These are phyloP conservation scores for Pandemis heparana DNA, from an alignment of 2,888 invertebrate species.

Conservation along the genomic window DNA sequence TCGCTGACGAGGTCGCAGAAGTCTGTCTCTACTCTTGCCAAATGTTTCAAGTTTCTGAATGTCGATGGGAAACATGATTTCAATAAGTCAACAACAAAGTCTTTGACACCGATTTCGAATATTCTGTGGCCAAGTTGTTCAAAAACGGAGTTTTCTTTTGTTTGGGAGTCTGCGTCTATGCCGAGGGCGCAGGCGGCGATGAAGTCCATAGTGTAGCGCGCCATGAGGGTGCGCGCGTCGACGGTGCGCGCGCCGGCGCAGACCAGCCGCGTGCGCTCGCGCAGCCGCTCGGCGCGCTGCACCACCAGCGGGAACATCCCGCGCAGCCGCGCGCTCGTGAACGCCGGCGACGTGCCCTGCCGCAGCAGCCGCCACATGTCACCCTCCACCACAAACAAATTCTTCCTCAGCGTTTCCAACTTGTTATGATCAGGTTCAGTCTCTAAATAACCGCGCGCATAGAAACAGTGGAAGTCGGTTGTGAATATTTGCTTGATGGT, in stretches of 20 bases:
- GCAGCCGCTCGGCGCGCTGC: conserved; percentile 11
- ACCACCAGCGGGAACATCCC: conserved; percentile 47
- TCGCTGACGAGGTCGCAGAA: conserved; percentile 38
- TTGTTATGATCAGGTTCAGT: conserved; percentile 34
- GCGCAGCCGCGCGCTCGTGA: conserved; percentile 44
- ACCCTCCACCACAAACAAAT: conserved; percentile 43
- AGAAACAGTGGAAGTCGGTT: conserved; percentile 35
- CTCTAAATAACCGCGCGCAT: conserved; percentile 32
- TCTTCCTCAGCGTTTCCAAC: conserved; percentile 43
- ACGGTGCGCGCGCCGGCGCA: neutral
- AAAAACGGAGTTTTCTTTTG: conserved; percentile 64
- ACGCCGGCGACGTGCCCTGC: conserved; percentile 43
- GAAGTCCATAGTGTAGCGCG: conserved; percentile 70
- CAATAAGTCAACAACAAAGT: conserved; percentile 50
- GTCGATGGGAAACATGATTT: conserved; percentile 61
- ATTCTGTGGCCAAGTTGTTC: conserved; percentile 58
- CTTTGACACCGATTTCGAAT: conserved; percentile 54
- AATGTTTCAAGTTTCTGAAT: conserved; percentile 23
- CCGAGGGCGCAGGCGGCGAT: conserved; percentile 73
- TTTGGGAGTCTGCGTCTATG: conserved; percentile 64
- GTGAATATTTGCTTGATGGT: conserved; percentile 43
- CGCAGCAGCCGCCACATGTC: conserved; percentile 45
- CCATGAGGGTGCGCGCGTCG: conserved; percentile 62
- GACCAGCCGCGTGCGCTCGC: conserved; percentile 8
- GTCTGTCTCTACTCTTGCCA: conserved; percentile 22